Conservation (phyloP, 1,140 invertebrate species). For the Adelges cooleyi region DNA sequence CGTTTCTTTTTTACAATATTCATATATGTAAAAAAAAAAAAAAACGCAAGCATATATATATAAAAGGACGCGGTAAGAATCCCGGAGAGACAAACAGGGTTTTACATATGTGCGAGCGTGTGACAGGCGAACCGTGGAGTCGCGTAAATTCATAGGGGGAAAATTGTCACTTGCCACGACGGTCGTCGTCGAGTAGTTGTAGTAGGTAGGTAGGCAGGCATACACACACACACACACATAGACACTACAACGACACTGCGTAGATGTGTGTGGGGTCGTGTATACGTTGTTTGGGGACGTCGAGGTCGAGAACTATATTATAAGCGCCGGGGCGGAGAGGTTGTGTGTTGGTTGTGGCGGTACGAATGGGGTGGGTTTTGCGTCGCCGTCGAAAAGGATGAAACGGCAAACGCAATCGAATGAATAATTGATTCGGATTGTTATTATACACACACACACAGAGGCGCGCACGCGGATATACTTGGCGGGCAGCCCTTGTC, state of each 20-base stretch:
- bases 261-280: constrained; percentile 15
- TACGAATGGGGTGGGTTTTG: constrained; percentile 36
- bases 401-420: constrained; percentile 32
- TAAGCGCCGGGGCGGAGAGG: constrained; percentile 32
- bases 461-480: not conserved
- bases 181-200: no score
- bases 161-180: not conserved
- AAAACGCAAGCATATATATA: no score
- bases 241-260: not conserved
- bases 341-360: constrained; percentile 34
- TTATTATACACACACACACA: constrained; percentile 30
- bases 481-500: constrained; percentile 6
- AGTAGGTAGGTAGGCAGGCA: not conserved
- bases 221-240: not conserved
- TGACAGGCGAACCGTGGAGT: not conserved
- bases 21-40: not conserved
- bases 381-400: constrained; percentile 32
- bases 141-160: not conserved
- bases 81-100: not conserved
- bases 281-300: constrained; percentile 26
- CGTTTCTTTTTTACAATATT: not conserved
- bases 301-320: constrained; percentile 38
- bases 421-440: constrained; percentile 32
- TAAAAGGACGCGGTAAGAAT: not conserved
- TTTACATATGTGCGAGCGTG: no score